Percentiles rank a stretch among this genome's conserved stretches.
phyloP scores from a whole-genome alignment of 2,888 invertebrate genomes.

The Drosophila nigricruria region DNA sequence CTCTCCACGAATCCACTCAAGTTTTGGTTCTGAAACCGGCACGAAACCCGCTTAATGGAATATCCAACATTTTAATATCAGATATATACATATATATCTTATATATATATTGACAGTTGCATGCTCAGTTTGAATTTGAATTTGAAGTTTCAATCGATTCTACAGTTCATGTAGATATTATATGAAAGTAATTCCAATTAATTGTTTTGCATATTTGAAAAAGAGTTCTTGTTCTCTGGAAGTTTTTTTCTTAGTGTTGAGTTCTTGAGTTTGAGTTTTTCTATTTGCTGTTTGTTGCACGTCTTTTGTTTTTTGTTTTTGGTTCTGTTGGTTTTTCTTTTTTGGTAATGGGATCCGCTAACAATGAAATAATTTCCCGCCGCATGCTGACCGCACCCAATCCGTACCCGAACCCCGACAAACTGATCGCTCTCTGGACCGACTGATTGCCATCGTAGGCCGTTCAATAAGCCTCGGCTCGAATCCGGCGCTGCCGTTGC shows the following conservation, averaged over 20 bases:
- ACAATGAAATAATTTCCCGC: conserved; percentile 42
- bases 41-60: conserved; percentile 1
- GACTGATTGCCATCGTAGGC: conserved; percentile 66
- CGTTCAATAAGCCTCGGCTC: conserved; percentile 86
- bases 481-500: conserved; percentile 86
- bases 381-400: conserved; percentile 47
- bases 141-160: neutral
- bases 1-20: conserved; percentile 2
- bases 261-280: conserved; percentile 1
- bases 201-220: neutral
- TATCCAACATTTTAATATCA: neutral
- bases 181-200: neutral
- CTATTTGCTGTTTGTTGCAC: conserved; percentile 63
- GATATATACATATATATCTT: neutral
- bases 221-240: neutral
- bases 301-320: conserved; percentile 34
- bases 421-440: conserved; percentile 24
- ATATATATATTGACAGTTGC: conserved; percentile 7
- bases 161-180: neutral
- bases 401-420: conserved; percentile 33
- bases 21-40: conserved; percentile 12
- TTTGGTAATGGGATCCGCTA: conserved; percentile 35
- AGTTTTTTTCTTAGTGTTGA: neutral
- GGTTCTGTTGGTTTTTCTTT: neutral
- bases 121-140: conserved; percentile 3